Percentiles rank a stretch among this genome's conserved stretches.
phyloP scores from a whole-genome alignment of 2,797 vertebrate genomes.

The Monodelphis domestica region DNA sequence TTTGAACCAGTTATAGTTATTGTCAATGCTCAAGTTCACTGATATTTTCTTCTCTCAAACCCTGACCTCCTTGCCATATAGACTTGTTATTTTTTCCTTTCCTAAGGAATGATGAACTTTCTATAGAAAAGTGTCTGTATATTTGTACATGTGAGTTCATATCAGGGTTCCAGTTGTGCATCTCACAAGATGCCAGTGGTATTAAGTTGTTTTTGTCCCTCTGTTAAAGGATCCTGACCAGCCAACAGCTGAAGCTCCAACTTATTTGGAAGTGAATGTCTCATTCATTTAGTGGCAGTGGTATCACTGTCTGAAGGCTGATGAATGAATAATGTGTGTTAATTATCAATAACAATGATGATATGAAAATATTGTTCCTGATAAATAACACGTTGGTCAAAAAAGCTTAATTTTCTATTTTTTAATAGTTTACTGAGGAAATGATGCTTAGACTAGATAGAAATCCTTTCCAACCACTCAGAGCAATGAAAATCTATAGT shows the following conservation, averaged over 20 bases:
- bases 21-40: conserved; percentile 18
- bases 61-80: conserved; percentile 38
- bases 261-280: conserved; percentile 74
- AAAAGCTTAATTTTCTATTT: conserved; percentile 62
- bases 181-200: conserved; percentile 67
- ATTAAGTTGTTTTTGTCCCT: conserved; percentile 68
- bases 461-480: conserved; percentile 44
- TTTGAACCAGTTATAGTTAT: conserved; percentile 19
- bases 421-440: conserved; percentile 70
- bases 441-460: conserved; percentile 71
- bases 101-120: conserved; percentile 58
- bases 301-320: conserved; percentile 72
- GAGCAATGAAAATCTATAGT: conserved; percentile 60
- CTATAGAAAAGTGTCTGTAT: conserved; percentile 41
- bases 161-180: conserved; percentile 61
- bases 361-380: conserved; percentile 71
- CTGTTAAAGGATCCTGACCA: conserved; percentile 76
- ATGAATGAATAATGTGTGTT: conserved; percentile 73
- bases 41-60: conserved; percentile 51
- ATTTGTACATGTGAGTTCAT: conserved; percentile 57
- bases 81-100: conserved; percentile 38
- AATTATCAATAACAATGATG: conserved; percentile 81
- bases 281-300: conserved; percentile 70
- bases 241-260: conserved; percentile 75
- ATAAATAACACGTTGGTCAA: conserved; percentile 73